Evolutionary conservation across 2,113 vertebrate species (phyloP), one percentile per base, ranked within the genome.

Genomic region (Pithys albifrons): DNA sequence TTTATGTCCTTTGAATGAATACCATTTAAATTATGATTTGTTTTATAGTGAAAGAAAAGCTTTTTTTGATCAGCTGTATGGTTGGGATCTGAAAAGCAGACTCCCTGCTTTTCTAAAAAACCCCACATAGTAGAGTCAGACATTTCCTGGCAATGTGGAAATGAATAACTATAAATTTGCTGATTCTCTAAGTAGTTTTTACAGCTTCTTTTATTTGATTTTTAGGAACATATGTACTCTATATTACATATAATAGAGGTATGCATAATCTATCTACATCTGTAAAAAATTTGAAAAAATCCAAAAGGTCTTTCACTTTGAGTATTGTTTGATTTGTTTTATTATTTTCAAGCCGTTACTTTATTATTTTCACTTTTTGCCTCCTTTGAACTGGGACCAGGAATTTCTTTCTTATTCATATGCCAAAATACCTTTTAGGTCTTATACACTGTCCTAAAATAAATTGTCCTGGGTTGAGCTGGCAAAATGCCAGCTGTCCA

Each of bases 71-170:
- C 81, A 91, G 57, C 70, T 94, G 65, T 89, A 61, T 29, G 81
- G 77, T n/a, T 72, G 27, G 41, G 10, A 78, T 80, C 57, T 93
- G 70, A 93, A 93, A 94, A 20, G 25, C 71, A 88, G 66, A 89
- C 29, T 78, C 31, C 2, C 70, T 90, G 77, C 61, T 85, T 58
- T 89, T 64, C 70, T 39, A 76, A 77, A 72, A 83, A 72, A 80
- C 87, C 37, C 33, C 14, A 57, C 24, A 81, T 33, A 83, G 7
- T 67, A 86, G 41, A 77, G 81, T 85, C n/a, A 88, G 19, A 97
- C 91, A 88, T 87, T 86, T 91, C 43, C 48, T 71, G 48, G 78
- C n/a, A 91, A 88, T 88, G 95, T 95, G 52, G 86, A 61, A 82
- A 73, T 91, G 87, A 91, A 83, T 82, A 93, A 61, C 35, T 76